A percentile compares a stretch with the other conserved stretches of the same genome.
These are phyloP conservation scores for Hofmannophila pseudospretella DNA, from an alignment of 2,888 invertebrate species.

Conservation along the genomic window DNA sequence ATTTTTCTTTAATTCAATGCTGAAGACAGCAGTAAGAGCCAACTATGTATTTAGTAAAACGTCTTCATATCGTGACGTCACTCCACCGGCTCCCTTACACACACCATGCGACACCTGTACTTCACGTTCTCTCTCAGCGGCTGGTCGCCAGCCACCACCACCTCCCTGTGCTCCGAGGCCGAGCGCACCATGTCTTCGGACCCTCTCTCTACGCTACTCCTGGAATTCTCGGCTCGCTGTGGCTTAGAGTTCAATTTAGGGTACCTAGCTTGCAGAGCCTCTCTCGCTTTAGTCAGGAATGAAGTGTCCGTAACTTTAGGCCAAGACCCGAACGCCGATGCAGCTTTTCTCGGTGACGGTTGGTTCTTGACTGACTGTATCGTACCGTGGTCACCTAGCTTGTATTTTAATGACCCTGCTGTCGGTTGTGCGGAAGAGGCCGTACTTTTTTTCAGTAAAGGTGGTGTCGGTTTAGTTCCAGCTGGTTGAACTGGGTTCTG, in stretches of 20 bases:
- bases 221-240: not conserved
- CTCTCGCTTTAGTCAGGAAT: conserved; percentile 36
- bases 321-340: conserved; percentile 14
- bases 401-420: not conserved
- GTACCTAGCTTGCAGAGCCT: conserved; percentile 29
- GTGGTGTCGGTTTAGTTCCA: no score
- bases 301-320: conserved; percentile 27
- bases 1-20: no score
- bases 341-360: not conserved
- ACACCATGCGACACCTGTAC: conserved; percentile 59
- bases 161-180: conserved; percentile 31
- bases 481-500: no score
- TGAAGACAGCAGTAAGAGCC: no score
- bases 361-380: not conserved
- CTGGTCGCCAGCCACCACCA: conserved; percentile 12
- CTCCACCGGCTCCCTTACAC: conserved; percentile 34
- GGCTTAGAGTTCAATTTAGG: conserved; percentile 15
- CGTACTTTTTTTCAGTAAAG: no score
- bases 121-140: conserved; percentile 50
- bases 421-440: no score
- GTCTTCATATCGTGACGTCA: no score
- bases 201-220: not conserved
- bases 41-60: no score
- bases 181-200: conserved; percentile 31
- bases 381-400: not conserved